These are phyloP conservation scores for Cichlasoma orientale DNA, from an alignment of 2,797 vertebrate species.

Conservation along the genomic window DNA sequence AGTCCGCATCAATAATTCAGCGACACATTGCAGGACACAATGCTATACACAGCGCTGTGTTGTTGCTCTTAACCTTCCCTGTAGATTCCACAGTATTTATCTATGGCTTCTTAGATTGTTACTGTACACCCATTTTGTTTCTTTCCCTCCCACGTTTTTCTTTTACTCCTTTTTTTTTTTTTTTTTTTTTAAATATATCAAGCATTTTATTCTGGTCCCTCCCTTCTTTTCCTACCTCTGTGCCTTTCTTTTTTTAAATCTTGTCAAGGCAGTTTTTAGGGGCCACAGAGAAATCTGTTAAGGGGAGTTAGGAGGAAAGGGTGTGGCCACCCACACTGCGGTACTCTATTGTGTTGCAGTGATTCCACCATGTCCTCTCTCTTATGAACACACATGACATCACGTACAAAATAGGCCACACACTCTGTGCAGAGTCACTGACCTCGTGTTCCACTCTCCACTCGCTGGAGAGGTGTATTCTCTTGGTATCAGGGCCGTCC, in stretches of 20 bases:
- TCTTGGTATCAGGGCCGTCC: constrained; percentile 46
- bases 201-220: constrained; percentile 39
- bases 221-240: constrained; percentile 5
- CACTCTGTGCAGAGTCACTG: constrained; percentile 22
- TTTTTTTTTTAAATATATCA: background rate
- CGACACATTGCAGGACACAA: constrained; percentile 47
- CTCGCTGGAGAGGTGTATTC: constrained; percentile 31
- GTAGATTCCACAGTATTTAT: constrained; percentile 32
- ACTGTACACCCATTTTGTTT: constrained; percentile 47
- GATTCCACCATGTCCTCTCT: constrained; percentile 49
- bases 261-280: constrained; percentile 35
- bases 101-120: constrained; percentile 30
- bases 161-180: background rate
- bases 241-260: constrained; percentile 36
- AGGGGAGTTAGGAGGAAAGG: constrained; percentile 66
- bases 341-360: constrained; percentile 67
- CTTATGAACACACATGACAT: constrained; percentile 44
- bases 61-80: constrained; percentile 27
- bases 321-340: constrained; percentile 74
- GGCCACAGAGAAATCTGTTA: constrained; percentile 41
- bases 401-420: constrained; percentile 29
- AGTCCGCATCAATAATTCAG: constrained; percentile 74
- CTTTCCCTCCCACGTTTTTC: background rate
- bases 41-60: constrained; percentile 5
- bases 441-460: constrained; percentile 38